A percentile compares a stretch with the other conserved stretches of the same genome.
phyloP scores from a whole-genome alignment of 2,888 invertebrate species.

The Nomada goodeniana region DNA sequence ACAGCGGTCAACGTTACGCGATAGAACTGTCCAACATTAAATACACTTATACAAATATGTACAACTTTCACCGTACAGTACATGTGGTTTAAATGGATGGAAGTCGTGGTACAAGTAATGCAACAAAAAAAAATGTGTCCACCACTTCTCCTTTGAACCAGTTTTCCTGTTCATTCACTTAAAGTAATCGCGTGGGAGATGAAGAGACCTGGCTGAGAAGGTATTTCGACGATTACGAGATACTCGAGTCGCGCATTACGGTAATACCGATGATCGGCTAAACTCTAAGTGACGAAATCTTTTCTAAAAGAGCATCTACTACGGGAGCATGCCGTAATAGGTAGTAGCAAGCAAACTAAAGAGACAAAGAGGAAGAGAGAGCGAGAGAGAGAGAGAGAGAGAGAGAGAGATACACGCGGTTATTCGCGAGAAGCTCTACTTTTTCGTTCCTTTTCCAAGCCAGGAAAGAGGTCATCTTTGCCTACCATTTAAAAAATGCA shows the following conservation, averaged over 20 bases:
- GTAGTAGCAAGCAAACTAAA: conserved; percentile 82
- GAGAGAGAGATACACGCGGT: conserved; percentile 72
- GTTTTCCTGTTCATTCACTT: not conserved
- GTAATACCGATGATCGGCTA: conserved; percentile 66
- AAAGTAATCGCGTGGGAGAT: not conserved
- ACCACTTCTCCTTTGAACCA: not conserved
- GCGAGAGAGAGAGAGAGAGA: conserved; percentile 66
- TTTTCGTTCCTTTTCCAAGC: conserved; percentile 18
- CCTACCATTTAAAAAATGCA: conserved; percentile 20
- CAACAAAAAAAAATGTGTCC: not conserved
- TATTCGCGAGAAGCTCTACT: conserved; percentile 53
- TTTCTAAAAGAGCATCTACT: conserved; percentile 82
- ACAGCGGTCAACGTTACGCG: not conserved
- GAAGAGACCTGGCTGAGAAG: conserved; percentile 44
- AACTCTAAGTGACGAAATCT: conserved; percentile 71
- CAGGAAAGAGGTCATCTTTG: conserved; percentile 51
- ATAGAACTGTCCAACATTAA: not conserved
- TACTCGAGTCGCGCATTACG: conserved; percentile 46
- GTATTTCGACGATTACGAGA: conserved; percentile 47
- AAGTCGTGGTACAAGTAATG: not conserved
- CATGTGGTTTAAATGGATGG: not conserved
- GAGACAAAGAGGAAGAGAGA: conserved; percentile 68
- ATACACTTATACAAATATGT: conserved; percentile 1
- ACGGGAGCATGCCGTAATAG: conserved; percentile 82
- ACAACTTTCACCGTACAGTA: conserved; percentile 5